These are phyloP conservation scores for Sebastes vulpes DNA, from an alignment of 2,797 vertebrate genomes.

Conservation along the genomic window DNA sequence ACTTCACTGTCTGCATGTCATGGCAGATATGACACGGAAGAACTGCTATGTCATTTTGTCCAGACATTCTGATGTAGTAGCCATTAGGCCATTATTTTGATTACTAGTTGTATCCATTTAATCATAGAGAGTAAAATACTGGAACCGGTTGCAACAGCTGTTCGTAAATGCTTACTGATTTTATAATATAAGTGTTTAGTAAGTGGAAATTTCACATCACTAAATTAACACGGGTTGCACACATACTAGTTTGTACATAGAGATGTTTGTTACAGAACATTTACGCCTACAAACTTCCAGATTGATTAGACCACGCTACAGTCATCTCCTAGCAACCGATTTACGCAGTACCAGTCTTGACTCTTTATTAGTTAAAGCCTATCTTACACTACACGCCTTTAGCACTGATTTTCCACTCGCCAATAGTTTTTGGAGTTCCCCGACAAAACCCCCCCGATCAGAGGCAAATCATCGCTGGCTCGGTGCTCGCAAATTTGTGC, in stretches of 20 bases:
- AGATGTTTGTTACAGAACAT: neutral
- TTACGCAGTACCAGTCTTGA: too few species aligned
- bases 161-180: neutral
- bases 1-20: constrained; percentile 15
- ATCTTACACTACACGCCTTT: too few species aligned
- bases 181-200: neutral
- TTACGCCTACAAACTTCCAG: neutral
- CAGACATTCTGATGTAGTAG: neutral
- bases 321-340: too few species aligned
- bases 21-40: constrained; percentile 16
- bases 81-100: neutral
- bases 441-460: too few species aligned
- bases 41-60: neutral
- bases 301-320: neutral
- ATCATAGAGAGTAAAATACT: neutral
- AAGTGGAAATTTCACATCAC: neutral
- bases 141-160: neutral
- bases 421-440: too few species aligned
- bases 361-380: too few species aligned
- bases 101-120: neutral
- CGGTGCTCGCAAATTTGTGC: too few species aligned
- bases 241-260: neutral
- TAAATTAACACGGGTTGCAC: neutral
- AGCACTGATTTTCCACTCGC: too few species aligned
- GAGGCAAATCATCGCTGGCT: fast-evolving